A percentile compares a stretch with the other conserved stretches of the same genome.
Conservation (phyloP, 2,113 vertebrate species). For the Gallinago undulata region DNA sequence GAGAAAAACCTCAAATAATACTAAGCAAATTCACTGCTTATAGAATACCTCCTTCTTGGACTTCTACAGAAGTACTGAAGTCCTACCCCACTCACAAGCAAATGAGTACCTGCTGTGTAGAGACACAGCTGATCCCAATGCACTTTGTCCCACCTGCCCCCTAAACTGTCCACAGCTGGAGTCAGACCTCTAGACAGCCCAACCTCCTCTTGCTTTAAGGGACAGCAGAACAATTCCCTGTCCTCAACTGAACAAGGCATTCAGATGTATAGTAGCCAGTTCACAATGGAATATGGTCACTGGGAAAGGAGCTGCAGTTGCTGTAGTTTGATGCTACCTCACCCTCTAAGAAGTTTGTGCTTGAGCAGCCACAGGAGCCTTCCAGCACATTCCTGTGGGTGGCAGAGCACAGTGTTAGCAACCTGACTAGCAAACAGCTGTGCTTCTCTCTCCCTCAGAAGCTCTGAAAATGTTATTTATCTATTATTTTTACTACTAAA, state of each 20-base stretch:
- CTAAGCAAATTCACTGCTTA: neutral
- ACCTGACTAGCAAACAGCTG: accelerated
- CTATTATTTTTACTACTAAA: neutral
- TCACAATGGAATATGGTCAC: neutral
- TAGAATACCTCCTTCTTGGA: neutral
- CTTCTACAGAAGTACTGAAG: neutral
- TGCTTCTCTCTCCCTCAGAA: neutral
- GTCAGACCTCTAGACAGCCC: neutral
- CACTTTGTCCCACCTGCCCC: neutral
- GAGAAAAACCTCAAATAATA: neutral
- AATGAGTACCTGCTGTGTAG: neutral
- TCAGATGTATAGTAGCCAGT: accelerated
- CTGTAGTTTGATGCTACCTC: neutral
- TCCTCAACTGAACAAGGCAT: neutral
- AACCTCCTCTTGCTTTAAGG: neutral
- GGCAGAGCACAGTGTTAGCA: neutral
- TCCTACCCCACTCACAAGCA: neutral
- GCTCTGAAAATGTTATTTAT: neutral
- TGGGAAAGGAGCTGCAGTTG: neutral
- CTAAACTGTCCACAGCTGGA: neutral
- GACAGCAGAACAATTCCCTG: neutral
- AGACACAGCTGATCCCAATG: neutral
- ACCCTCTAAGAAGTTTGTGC: neutral
- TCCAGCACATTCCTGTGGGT: neutral
- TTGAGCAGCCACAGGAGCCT: neutral